Evolutionary conservation across 2,797 vertebrate genomes (phyloP).

Genomic region (Chelidonichthys spinosus): DNA sequence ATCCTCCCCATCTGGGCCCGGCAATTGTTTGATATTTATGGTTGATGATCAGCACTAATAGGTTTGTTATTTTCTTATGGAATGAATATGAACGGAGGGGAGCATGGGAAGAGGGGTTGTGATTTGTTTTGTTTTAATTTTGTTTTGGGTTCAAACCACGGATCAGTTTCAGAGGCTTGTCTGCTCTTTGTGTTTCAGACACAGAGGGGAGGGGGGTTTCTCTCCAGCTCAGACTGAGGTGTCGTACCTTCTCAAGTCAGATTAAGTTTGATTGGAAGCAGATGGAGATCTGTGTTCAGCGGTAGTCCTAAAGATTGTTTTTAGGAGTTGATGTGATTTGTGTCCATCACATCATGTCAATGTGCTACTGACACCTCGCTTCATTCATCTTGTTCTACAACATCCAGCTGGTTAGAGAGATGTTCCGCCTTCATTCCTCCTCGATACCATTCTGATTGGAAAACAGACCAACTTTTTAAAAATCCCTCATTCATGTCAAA

Average conservation of each 20-base stretch:
- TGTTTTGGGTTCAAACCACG: slow-evolving; percentile 58
- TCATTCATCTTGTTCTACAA: neutral
- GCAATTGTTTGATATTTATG: slow-evolving; percentile 89
- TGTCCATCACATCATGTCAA: too few relatives aligned
- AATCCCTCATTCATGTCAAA: too few relatives aligned
- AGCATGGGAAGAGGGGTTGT: slow-evolving; percentile 67
- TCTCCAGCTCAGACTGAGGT: too few relatives aligned
- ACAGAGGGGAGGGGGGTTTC: too few relatives aligned
- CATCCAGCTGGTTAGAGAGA: too few relatives aligned
- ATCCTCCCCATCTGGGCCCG: slow-evolving; percentile 90
- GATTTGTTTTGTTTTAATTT: slow-evolving; percentile 86
- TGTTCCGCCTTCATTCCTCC: too few relatives aligned
- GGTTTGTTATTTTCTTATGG: slow-evolving; percentile 87
- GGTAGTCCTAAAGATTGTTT: neutral
- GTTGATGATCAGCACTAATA: slow-evolving; percentile 88
- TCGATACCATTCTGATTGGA: too few relatives aligned
- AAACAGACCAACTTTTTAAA: too few relatives aligned
- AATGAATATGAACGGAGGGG: slow-evolving; percentile 75
- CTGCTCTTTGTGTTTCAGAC: slow-evolving; percentile 28
- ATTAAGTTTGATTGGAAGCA: slow-evolving; percentile 34
- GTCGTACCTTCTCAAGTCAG: slow-evolving; percentile 24
- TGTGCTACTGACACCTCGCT: too few relatives aligned
- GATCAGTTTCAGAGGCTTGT: slow-evolving; percentile 70
- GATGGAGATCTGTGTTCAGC: slow-evolving; percentile 6
- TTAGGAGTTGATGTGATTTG: neutral